Base-by-base conservation (phyloP, 2,113 vertebrate genomes). In the Prolemur simus region DNA sequence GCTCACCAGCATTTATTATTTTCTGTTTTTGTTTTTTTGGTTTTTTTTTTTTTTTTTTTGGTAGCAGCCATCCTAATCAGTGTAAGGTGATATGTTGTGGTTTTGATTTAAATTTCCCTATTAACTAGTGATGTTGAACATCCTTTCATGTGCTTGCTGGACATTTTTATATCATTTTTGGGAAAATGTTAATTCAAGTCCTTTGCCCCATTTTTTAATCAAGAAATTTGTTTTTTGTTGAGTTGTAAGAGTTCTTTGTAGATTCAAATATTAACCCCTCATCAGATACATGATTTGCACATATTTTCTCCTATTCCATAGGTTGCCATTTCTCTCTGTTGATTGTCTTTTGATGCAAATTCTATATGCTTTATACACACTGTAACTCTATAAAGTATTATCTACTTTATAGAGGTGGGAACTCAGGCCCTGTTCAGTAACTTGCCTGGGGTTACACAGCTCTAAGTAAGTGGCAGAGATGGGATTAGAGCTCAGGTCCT, bases 121-220 rank as follows among this genome's bases (percentile, higher is more conserved):
- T 6, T 85, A 17, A 63, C 27, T 23, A 47, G 84, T 54, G 89
- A 34, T 37, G 17, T 6, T 58, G 89, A 49, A 18, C 69, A 39
- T 54, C 42, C 78, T 87, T 54, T 86, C 47, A 13, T 54, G 6
- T 69, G 84, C 23, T 64, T n/a, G 23, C 25, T 80, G 37, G 76
- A 58, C 49, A 9, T 37, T 54, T 29, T 34, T 23, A 1, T 80
- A 42, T 69, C 42, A 21, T 54, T 42, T 82, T 45, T 45, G 47
- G 63, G 89, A 69, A 96, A 69, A 89, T 60, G 52, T 64, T 84
- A 80, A 18, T 66, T 94, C 23, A 63, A 42, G 37, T 74, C 56
- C 12, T 87, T 87, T 52, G 39, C 42, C 56, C 69, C 7, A 0
- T 60, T 90, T 73, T 87, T 56, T 29, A 86, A 42, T 42, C 3